A percentile compares a stretch with the other conserved stretches of the same genome.
phyloP scores from a whole-genome alignment of 2,888 invertebrate genomes.

The Meteorus cinctellus region DNA sequence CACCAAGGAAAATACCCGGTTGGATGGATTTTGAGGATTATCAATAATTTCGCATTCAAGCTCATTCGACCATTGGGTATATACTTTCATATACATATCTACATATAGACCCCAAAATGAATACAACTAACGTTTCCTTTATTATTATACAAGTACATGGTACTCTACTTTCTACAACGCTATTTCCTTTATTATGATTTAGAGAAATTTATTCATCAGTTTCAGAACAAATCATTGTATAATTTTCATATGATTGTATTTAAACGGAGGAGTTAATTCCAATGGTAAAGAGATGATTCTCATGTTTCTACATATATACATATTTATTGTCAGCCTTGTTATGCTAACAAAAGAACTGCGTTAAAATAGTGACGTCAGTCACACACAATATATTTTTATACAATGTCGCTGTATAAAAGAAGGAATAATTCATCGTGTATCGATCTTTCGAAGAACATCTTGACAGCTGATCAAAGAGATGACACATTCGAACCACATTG shows the following conservation, averaged over 20 bases:
- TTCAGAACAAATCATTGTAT: too few relatives aligned
- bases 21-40: conserved; percentile 61
- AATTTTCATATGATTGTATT: too few relatives aligned
- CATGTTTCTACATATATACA: background rate
- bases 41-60: conserved; percentile 49
- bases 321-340: background rate
- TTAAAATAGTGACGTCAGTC: background rate
- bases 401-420: background rate
- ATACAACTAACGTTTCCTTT: background rate
- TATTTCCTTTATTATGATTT: too few relatives aligned
- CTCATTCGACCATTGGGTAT: background rate
- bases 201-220: too few relatives aligned
- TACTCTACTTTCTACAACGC: too few relatives aligned
- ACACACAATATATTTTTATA: background rate
- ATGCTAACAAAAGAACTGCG: conserved; percentile 1
- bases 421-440: background rate
- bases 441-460: background rate
- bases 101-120: background rate
- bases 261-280: too few relatives aligned
- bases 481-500: background rate
- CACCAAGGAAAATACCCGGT: conserved; percentile 56
- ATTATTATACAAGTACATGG: background rate
- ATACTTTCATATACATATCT: too few relatives aligned
- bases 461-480: background rate
- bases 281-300: background rate